phyloP scores from a whole-genome alignment of 1,140 invertebrate genomes.

The Camponotus vicinus region DNA sequence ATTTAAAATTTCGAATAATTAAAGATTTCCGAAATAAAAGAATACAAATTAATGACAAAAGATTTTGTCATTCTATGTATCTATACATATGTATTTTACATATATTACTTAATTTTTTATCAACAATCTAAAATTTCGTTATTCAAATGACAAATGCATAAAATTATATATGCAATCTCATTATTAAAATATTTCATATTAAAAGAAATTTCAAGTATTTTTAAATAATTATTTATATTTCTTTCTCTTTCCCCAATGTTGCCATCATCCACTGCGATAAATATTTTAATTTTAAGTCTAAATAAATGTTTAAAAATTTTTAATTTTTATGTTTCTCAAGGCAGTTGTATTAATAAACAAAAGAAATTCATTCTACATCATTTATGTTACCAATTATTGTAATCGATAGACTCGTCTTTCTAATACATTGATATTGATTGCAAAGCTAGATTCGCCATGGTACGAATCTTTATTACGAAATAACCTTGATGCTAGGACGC shows the following conservation, averaged over 20 bases:
- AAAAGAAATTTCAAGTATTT: neutral
- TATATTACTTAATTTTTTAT: constrained; percentile 10
- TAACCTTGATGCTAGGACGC: constrained; percentile 66
- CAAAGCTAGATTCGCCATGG: constrained; percentile 61
- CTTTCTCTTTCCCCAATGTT: constrained; percentile 44
- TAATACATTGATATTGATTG: constrained; percentile 73
- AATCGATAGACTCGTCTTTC: constrained; percentile 52
- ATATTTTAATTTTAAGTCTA: constrained; percentile 27
- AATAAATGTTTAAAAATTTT: constrained; percentile 25
- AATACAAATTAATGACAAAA: constrained; percentile 9
- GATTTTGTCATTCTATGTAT: neutral
- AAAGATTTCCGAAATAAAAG: neutral
- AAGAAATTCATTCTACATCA: constrained; percentile 6
- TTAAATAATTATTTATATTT: constrained; percentile 4
- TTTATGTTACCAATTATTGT: constrained; percentile 43
- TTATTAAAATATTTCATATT: neutral
- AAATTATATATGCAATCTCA: constrained; percentile 1
- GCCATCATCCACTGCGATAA: neutral
- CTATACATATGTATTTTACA: neutral
- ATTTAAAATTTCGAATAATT: neutral
- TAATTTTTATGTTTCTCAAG: neutral
- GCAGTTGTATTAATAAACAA: constrained; percentile 32
- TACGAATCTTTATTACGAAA: constrained; percentile 67
- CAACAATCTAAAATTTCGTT: neutral
- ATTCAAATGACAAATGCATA: neutral